Conservation (phyloP, 2,797 vertebrate species). For the Phoxinus dragarum region DNA sequence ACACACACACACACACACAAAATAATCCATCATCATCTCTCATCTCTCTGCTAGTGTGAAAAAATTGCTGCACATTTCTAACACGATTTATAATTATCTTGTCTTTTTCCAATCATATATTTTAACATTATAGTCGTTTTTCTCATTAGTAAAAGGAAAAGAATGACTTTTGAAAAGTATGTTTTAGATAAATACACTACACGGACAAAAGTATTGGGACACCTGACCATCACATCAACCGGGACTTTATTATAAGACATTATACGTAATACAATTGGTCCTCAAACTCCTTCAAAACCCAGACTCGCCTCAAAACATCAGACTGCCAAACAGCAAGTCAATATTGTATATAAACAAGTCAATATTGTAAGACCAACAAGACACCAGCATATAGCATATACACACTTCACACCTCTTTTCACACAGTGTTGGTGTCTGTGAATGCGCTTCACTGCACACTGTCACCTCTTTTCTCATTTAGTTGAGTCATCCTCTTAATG, state of each 20-base stretch:
- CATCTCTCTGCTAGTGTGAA: background rate
- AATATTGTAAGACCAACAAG: too few relatives aligned
- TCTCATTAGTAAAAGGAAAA: background rate
- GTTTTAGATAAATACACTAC: too few relatives aligned
- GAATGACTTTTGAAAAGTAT: background rate
- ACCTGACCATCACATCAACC: too few relatives aligned
- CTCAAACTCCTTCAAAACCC: too few relatives aligned
- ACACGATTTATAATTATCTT: background rate
- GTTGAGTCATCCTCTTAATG: conserved; percentile 1
- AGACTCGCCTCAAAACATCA: background rate
- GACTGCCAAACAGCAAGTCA: background rate
- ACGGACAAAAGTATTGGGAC: too few relatives aligned
- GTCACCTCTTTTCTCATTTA: background rate
- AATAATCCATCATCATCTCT: background rate
- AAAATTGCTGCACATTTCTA: background rate
- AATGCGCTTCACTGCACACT: conserved; percentile 1
- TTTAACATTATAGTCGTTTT: background rate
- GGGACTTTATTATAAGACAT: too few relatives aligned
- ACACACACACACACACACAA: background rate
- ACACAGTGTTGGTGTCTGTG: conserved; percentile 1
- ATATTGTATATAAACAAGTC: background rate
- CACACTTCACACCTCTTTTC: conserved; percentile 10
- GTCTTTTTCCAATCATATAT: background rate
- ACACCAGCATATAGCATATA: background rate
- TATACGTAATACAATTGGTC: too few relatives aligned